phyloP scores from a whole-genome alignment of 2,113 vertebrate species.

The Myocastor coypus region DNA sequence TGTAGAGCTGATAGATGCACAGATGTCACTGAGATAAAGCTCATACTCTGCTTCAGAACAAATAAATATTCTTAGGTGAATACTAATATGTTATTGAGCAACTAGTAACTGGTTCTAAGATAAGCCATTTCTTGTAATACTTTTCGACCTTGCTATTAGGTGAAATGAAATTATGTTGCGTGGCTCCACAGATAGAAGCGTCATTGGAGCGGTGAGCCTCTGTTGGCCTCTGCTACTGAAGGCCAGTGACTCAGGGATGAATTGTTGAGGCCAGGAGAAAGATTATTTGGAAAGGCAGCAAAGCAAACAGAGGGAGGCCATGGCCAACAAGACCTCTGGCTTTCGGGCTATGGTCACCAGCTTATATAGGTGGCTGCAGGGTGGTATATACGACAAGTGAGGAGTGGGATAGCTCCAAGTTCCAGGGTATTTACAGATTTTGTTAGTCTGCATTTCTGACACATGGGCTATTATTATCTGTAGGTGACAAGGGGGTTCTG shows the following conservation, averaged over 20 bases:
- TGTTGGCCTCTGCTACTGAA: background rate
- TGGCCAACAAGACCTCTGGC: background rate
- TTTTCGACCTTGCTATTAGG: background rate
- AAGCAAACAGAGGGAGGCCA: background rate
- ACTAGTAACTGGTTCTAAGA: conserved; percentile 49
- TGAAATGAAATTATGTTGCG: background rate
- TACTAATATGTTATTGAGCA: conserved; percentile 47
- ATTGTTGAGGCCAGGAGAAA: background rate
- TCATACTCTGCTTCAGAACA: conserved; percentile 38
- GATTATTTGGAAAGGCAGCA: background rate
- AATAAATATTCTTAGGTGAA: conserved; percentile 49
- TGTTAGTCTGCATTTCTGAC: background rate
- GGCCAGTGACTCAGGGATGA: background rate
- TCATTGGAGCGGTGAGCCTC: background rate
- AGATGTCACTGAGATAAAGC: conserved; percentile 57
- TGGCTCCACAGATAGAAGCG: background rate
- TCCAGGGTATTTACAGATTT: background rate
- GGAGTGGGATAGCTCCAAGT: background rate
- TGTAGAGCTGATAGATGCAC: conserved; percentile 42
- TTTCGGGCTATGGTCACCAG: background rate
- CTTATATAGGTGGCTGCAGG: background rate
- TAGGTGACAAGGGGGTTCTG: background rate
- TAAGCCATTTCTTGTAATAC: background rate
- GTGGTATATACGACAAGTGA: background rate
- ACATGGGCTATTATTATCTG: background rate